Conservation (phyloP, 2,113 vertebrate species). For the Saccopteryx leptura region DNA sequence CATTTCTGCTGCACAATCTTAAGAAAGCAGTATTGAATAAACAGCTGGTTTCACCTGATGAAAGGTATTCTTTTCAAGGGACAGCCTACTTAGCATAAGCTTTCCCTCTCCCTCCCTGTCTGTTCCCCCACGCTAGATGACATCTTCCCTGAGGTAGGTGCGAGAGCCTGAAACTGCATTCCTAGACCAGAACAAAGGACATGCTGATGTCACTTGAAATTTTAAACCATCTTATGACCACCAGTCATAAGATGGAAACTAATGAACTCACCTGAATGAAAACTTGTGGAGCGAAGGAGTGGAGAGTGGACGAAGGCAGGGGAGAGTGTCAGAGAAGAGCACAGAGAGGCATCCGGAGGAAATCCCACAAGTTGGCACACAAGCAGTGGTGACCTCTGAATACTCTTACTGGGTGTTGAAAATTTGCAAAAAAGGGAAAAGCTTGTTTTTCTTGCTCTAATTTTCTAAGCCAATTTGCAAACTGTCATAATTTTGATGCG, state of each 20-base stretch:
- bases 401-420: neutral
- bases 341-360: neutral
- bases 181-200: constrained; percentile 50
- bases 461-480: neutral
- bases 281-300: neutral
- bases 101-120: rapidly evolving
- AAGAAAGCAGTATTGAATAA: neutral
- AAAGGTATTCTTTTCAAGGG: neutral
- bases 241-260: neutral
- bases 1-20: neutral
- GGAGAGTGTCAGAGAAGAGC: neutral
- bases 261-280: neutral
- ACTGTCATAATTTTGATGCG: neutral
- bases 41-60: neutral
- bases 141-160: neutral
- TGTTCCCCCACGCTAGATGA: neutral
- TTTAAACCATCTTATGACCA: constrained; percentile 13
- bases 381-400: rapidly evolving
- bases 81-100: neutral
- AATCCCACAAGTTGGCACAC: neutral
- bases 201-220: constrained; percentile 67
- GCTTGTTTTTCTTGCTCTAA: neutral
- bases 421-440: neutral
- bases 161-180: neutral
- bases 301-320: neutral